Percentiles rank a stretch among this genome's conserved stretches.
Conservation (phyloP, 2,888 invertebrate genomes). For the Tyria jacobaeae region DNA sequence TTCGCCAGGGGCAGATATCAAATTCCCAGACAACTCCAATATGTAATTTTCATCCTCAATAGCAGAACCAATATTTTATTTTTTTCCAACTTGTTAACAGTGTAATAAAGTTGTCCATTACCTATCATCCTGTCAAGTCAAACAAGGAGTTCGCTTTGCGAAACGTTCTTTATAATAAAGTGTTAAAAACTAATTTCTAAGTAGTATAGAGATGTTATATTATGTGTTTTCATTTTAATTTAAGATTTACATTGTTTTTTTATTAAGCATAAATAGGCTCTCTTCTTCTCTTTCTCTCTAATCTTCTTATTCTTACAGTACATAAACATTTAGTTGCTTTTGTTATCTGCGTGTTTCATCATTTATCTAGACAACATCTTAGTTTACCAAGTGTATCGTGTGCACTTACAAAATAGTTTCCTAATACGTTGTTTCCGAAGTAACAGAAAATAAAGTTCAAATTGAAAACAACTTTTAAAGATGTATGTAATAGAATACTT, state of each 20-base stretch:
- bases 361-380: slow-evolving; percentile 35
- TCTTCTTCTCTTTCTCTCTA: too few species aligned
- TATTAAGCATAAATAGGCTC: too few species aligned
- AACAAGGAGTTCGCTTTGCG: slow-evolving; percentile 49
- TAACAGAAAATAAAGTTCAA: slow-evolving; percentile 30
- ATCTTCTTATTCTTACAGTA: slow-evolving; percentile 38
- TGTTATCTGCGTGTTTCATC: slow-evolving; percentile 39
- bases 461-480: slow-evolving; percentile 16
- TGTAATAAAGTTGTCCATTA: slow-evolving; percentile 68
- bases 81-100: slow-evolving; percentile 61
- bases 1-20: slow-evolving; percentile 63
- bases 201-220: slow-evolving; percentile 32
- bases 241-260: slow-evolving; percentile 39
- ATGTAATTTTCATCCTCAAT: slow-evolving; percentile 57
- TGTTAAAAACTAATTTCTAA: slow-evolving; percentile 43
- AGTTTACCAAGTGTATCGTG: slow-evolving; percentile 14
- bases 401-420: slow-evolving; percentile 6
- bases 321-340: slow-evolving; percentile 44
- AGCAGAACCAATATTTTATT: slow-evolving; percentile 42
- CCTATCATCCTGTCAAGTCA: slow-evolving; percentile 59
- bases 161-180: slow-evolving; percentile 46
- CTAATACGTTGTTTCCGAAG: background rate
- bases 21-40: slow-evolving; percentile 57
- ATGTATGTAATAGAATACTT: slow-evolving; percentile 30
- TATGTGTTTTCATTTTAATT: slow-evolving; percentile 48